A percentile compares a stretch with the other conserved stretches of the same genome.
These are phyloP conservation scores for Nanorana parkeri DNA, from an alignment of 2,113 vertebrate genomes.

Conservation along the genomic window DNA sequence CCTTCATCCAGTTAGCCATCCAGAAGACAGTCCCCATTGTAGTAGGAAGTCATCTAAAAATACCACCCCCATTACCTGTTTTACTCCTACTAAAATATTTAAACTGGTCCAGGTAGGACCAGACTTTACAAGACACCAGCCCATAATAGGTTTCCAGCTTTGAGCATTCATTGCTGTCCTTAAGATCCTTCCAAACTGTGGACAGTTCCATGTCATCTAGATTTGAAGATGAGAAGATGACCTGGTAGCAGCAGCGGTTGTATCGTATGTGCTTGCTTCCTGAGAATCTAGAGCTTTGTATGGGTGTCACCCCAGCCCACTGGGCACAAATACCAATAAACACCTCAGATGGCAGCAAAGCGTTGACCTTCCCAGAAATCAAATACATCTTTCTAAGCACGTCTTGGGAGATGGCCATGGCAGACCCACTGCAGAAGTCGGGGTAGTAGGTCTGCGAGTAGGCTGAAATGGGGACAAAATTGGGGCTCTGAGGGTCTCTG, in stretches of 20 bases:
- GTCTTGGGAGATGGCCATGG: constrained; percentile 85
- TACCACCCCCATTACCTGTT: constrained; percentile 61
- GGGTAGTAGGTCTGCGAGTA: constrained; percentile 82
- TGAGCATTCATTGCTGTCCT: constrained; percentile 70
- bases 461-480: constrained; percentile 71
- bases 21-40: neutral
- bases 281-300: constrained; percentile 86
- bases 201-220: constrained; percentile 70
- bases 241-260: constrained; percentile 89
- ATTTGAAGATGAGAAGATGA: constrained; percentile 85
- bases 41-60: constrained; percentile 21
- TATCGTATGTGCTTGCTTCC: constrained; percentile 84
- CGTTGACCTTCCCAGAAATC: constrained; percentile 66
- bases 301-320: constrained; percentile 78
- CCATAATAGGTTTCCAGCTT: constrained; percentile 86
- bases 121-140: constrained; percentile 84
- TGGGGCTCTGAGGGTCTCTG: constrained; percentile 72
- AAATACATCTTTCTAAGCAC: constrained; percentile 84
- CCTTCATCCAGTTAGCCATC: neutral
- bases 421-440: constrained; percentile 81
- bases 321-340: constrained; percentile 86
- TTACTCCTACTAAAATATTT: constrained; percentile 65
- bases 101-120: constrained; percentile 86
- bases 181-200: constrained; percentile 80
- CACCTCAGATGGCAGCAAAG: constrained; percentile 72